Conservation (phyloP, 2,797 vertebrate species). For the Bradypodion pumilum region DNA sequence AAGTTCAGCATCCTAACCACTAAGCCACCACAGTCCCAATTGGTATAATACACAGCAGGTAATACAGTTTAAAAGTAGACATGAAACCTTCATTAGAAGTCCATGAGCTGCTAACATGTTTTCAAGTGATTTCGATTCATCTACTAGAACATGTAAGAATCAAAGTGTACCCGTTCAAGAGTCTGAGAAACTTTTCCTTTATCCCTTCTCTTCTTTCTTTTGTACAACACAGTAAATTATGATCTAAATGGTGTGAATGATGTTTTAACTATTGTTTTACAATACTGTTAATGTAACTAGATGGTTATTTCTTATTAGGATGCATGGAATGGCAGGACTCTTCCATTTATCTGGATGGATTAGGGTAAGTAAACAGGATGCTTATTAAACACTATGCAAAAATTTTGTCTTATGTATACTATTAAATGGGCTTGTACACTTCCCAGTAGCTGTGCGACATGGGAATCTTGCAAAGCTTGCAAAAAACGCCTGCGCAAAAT, state of each 20-base stretch:
- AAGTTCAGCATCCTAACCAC: too few species aligned
- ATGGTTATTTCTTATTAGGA: constrained; percentile 67
- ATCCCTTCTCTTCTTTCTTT: neutral
- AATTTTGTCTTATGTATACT: neutral
- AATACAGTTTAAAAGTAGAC: neutral
- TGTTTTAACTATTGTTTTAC: too few species aligned
- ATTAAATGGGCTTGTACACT: neutral
- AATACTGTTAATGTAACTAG: neutral
- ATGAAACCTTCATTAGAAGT: neutral
- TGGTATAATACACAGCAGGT: too few species aligned
- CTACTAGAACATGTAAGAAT: too few species aligned
- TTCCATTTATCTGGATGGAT: constrained; percentile 82
- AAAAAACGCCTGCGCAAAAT: neutral
- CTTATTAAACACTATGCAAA: neutral
- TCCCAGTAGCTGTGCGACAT: neutral
- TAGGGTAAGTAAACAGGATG: constrained; percentile 72
- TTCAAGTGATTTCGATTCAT: neutral
- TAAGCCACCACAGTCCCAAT: too few species aligned
- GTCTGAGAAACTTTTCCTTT: neutral
- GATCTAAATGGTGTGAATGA: too few species aligned
- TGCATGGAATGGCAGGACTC: constrained; percentile 83
- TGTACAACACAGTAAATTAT: neutral
- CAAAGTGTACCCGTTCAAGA: neutral
- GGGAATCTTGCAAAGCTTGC: neutral
- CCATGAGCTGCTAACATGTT: neutral